Conservation (phyloP, 1,140 invertebrate species). For the Nixonia krombeini region DNA sequence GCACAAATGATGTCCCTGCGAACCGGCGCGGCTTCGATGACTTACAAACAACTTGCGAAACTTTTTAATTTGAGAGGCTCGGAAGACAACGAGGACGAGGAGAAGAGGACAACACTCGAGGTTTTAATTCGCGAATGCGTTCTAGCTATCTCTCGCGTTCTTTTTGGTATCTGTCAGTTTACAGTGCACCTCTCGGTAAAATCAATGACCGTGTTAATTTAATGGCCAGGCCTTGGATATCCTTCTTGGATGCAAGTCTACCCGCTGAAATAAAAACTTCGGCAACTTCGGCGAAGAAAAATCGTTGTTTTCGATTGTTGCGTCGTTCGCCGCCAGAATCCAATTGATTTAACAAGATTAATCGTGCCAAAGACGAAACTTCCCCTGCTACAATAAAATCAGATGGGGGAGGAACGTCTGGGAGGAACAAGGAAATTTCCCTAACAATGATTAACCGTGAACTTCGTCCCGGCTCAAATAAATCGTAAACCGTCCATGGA, state of each 20-base stretch:
- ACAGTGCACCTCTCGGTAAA: slow-evolving; percentile 49
- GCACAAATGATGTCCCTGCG: slow-evolving; percentile 17
- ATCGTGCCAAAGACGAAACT: too few relatives aligned
- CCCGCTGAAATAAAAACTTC: slow-evolving; percentile 43
- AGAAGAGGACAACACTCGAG: slow-evolving; percentile 46
- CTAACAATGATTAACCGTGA: too few relatives aligned
- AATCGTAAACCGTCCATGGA: too few relatives aligned
- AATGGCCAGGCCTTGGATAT: slow-evolving; percentile 45
- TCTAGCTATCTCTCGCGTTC: slow-evolving; percentile 41
- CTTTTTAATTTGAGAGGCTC: slow-evolving; percentile 53
- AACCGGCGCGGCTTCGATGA: slow-evolving; percentile 25
- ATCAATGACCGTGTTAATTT: slow-evolving; percentile 55
- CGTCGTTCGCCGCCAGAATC: slow-evolving; percentile 9
- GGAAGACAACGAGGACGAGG: slow-evolving; percentile 49
- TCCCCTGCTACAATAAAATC: too few relatives aligned
- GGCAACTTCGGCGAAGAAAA: slow-evolving; percentile 31
- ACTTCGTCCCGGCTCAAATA: too few relatives aligned
- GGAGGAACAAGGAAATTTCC: too few relatives aligned
- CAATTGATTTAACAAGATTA: slow-evolving; percentile 37
- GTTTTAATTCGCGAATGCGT: slow-evolving; percentile 50
- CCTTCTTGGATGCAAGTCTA: slow-evolving; percentile 40
- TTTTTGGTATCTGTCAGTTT: slow-evolving; percentile 39
- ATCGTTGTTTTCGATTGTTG: slow-evolving; percentile 47
- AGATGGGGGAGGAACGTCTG: too few relatives aligned
- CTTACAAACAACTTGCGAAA: slow-evolving; percentile 49